These are phyloP conservation scores for Phytoseiulus persimilis DNA, from an alignment of 2,888 invertebrate genomes.

Conservation along the genomic window DNA sequence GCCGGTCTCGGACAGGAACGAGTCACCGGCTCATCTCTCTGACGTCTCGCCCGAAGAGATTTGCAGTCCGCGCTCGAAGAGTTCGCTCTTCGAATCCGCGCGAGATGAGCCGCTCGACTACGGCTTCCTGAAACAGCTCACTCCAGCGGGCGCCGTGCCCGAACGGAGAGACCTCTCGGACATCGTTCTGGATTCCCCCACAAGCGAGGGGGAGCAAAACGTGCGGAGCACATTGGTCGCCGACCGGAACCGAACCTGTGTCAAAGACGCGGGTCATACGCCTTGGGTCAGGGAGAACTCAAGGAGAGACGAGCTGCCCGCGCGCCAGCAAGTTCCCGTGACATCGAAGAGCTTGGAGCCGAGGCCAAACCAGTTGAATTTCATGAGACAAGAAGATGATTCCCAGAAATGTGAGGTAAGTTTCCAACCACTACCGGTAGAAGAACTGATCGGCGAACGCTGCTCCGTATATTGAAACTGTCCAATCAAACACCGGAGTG, in stretches of 20 bases:
- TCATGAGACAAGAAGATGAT: neutral
- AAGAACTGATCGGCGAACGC: no score
- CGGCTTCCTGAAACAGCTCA: neutral
- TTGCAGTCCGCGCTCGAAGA: neutral
- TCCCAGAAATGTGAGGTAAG: neutral
- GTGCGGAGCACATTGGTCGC: neutral
- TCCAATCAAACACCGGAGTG: neutral
- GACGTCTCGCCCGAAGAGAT: conserved; percentile 27
- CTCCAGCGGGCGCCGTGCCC: neutral
- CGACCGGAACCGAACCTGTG: neutral
- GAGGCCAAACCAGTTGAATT: neutral
- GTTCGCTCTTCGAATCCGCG: neutral
- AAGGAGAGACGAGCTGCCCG: neutral
- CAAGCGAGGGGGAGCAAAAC: neutral
- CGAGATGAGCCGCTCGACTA: neutral
- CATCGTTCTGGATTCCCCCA: neutral
- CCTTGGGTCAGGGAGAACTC: conserved; percentile 9
- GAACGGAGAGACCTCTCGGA: neutral
- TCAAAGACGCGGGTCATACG: conserved; percentile 16
- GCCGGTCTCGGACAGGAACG: conserved; percentile 30
- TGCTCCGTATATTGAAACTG: no score
- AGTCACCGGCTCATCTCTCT: conserved; percentile 28
- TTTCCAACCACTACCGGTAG: no score
- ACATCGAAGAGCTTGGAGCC: neutral
- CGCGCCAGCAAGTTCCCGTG: neutral